Conservation (phyloP, 2,797 vertebrate genomes). For the Phoeniculus purpureus region DNA sequence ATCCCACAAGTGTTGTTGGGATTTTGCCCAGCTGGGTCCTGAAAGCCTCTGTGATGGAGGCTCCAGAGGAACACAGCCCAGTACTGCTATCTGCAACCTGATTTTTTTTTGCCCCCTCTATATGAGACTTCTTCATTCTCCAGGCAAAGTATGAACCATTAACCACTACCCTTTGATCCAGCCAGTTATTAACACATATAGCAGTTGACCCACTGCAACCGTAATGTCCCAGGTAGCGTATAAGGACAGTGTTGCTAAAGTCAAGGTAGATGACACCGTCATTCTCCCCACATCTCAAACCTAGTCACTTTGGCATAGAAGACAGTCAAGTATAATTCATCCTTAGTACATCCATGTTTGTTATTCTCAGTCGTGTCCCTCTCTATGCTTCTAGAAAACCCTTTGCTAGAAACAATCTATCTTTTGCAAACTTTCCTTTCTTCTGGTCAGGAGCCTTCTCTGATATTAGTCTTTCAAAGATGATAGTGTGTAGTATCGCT, state of each 20-base stretch:
- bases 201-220: fast-evolving
- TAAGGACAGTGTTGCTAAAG: neutral
- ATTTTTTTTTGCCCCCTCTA: no score
- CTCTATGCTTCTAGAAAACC: neutral
- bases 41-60: neutral
- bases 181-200: neutral
- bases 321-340: neutral
- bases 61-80: neutral
- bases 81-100: neutral
- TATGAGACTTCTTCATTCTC: neutral
- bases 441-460: neutral
- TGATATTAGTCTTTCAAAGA: neutral
- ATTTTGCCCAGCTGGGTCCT: neutral
- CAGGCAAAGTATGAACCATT: neutral
- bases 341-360: neutral
- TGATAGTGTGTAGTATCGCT: neutral
- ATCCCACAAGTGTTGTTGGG: neutral
- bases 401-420: neutral
- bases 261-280: neutral
- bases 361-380: neutral
- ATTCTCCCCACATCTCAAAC: neutral
- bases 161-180: neutral
- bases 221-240: neutral
- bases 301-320: neutral
- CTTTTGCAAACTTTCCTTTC: neutral